Evolutionary conservation across 1,140 invertebrate genomes (phyloP), one percentile per base, ranked within the genome.

Genomic region (Trichomalopsis sarcophagae): DNA sequence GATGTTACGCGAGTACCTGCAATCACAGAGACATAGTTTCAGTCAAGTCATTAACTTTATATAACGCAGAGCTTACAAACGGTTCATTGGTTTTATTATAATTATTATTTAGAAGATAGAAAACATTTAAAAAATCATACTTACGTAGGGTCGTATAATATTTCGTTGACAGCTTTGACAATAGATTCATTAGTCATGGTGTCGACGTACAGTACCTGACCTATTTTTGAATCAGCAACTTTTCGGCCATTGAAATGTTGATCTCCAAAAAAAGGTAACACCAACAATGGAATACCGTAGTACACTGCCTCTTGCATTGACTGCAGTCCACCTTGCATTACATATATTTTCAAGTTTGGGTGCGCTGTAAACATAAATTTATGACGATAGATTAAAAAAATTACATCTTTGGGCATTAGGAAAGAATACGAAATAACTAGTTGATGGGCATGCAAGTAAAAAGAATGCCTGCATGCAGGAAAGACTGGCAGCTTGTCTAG

Each of bases 271-370:
- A 94, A 92, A 66, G 95, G 94, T 47, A 95, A 88, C 4, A 91
- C 92, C 50, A 95, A 86, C 81, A 95, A 86, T 21, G 95, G 95
- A 2, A 94, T 92, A n/a, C 91, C 92, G 83, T 94, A 91, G 87
- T 94, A 92, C 5, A 94, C 90, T 5, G 94, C 94, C 90, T 95
- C 95, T 85, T 93, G 93, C 73, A 93, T 90, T 30, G 94, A 94
- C 81, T 95, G 93, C 66, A 94, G 90, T 30, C 95, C 95, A 82
- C 94, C 95, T 87, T 95, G 95, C 87, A 94, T 94, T 40, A 95
- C 92, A 88, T 95, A 95, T 6, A 93, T 88, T 88, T 93, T 91
- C n/a, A 92, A 86, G 80, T 92, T 93, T 10, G 90, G 90, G 89
- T 95, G 94, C 66, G 91, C 94, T 94, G 82, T 44, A 90, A 90